phyloP scores from a whole-genome alignment of 2,888 invertebrate species.

The Diplazon laetatorius region DNA sequence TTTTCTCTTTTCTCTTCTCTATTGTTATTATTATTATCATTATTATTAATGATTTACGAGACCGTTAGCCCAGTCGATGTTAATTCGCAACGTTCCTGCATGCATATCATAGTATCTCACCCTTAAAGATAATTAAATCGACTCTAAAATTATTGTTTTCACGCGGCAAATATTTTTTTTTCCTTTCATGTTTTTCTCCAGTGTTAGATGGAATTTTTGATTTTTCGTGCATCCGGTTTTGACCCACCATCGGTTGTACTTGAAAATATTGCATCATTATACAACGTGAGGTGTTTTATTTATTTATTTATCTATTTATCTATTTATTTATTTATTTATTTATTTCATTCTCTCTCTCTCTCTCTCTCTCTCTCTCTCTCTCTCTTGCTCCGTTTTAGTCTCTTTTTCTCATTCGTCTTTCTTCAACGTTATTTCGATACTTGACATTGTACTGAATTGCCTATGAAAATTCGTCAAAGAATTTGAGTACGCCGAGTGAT shows the following conservation, averaged over 20 bases:
- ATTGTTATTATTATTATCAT: constrained; percentile 22
- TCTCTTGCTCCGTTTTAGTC: constrained; percentile 25
- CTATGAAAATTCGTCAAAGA: constrained; percentile 68
- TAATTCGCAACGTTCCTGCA: constrained; percentile 37
- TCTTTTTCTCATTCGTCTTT: constrained; percentile 1
- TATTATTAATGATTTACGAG: constrained; percentile 37
- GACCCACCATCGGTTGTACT: constrained; percentile 77
- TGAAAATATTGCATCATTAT: constrained; percentile 77
- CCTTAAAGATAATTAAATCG: constrained; percentile 45
- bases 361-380: constrained; percentile 3
- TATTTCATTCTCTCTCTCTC: constrained; percentile 46
- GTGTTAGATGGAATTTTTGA: constrained; percentile 68
- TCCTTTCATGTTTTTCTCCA: constrained; percentile 11
- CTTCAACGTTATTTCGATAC: constrained; percentile 61
- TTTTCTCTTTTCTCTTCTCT: constrained; percentile 21
- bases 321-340: constrained; percentile 55
- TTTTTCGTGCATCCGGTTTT: constrained; percentile 74
- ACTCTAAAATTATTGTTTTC: constrained; percentile 23
- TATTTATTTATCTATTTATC: constrained; percentile 57
- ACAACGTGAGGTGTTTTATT: constrained; percentile 67
- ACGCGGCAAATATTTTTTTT: background rate
- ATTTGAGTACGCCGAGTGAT: constrained; percentile 55
- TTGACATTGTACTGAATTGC: constrained; percentile 74
- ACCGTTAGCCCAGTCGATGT: constrained; percentile 41
- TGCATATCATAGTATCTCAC: constrained; percentile 28